A percentile compares a stretch with the other conserved stretches of the same genome.
Evolutionary conservation across 2,797 vertebrate genomes (phyloP).

Genomic region (Scolopax rusticola): DNA sequence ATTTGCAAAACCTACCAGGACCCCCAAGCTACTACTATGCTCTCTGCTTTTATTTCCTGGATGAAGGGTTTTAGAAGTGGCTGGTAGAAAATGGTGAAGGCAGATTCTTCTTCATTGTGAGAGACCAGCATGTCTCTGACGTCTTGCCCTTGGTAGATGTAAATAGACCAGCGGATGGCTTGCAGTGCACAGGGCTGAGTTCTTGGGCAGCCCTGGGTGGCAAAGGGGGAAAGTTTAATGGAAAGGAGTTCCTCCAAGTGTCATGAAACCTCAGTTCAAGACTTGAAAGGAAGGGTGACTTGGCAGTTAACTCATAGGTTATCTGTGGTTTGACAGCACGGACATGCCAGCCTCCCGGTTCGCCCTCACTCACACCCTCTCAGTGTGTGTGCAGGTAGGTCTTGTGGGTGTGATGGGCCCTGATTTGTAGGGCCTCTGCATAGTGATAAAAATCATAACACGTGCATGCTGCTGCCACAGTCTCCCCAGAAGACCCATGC

Average conservation of each 20-base stretch:
- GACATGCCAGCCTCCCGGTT: neutral
- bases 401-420: neutral
- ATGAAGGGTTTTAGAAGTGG: neutral
- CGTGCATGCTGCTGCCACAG: rapidly evolving
- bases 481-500: neutral
- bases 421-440: neutral
- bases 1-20: neutral
- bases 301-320: neutral
- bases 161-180: neutral
- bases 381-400: rapidly evolving
- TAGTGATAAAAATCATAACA: neutral
- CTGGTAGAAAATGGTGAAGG: neutral
- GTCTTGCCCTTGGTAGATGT: neutral
- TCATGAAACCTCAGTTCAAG: neutral
- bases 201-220: neutral
- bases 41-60: neutral
- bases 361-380: neutral
- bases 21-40: neutral
- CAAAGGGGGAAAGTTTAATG: neutral
- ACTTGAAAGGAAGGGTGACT: neutral
- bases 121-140: neutral
- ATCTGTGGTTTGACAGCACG: neutral
- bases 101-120: neutral
- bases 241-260: neutral
- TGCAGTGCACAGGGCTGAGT: neutral